phyloP scores from a whole-genome alignment of 2,888 invertebrate genomes.

The Geotrupes spiniger region DNA sequence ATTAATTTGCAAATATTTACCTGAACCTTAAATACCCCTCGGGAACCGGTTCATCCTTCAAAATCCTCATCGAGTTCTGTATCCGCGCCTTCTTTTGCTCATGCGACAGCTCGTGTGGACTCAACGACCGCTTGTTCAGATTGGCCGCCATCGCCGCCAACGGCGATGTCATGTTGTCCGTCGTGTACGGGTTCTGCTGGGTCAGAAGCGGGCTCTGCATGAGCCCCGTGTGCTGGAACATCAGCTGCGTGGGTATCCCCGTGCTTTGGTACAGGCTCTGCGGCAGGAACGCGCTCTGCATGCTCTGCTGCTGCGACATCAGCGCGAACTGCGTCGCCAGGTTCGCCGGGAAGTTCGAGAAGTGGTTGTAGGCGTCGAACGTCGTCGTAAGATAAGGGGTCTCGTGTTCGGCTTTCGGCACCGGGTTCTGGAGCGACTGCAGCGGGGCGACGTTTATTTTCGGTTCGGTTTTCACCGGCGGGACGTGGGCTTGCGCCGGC shows the following conservation, averaged over 20 bases:
- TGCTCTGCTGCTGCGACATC: constrained; percentile 45
- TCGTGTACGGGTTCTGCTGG: constrained; percentile 37
- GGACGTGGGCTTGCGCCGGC: constrained; percentile 35
- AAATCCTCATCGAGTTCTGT: constrained; percentile 68
- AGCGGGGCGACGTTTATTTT: constrained; percentile 49
- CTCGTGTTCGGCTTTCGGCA: constrained; percentile 29
- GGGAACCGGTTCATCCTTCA: constrained; percentile 88
- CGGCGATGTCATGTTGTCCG: constrained; percentile 49
- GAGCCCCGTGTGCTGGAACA: constrained; percentile 46
- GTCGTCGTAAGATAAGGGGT: constrained; percentile 41
- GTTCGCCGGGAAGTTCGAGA: constrained; percentile 47
- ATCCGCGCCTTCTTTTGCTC: constrained; percentile 64
- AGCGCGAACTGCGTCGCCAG: constrained; percentile 48
- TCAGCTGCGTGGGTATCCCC: constrained; percentile 43
- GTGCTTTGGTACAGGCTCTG: constrained; percentile 46
- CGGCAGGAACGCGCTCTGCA: constrained; percentile 45
- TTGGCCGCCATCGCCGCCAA: constrained; percentile 56
- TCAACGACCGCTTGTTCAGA: constrained; percentile 53
- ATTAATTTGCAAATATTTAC: constrained; percentile 40
- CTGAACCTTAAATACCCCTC: constrained; percentile 84
- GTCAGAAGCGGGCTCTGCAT: constrained; percentile 46
- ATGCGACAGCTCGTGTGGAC: constrained; percentile 53
- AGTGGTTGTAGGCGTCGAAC: constrained; percentile 48
- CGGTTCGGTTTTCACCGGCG: constrained; percentile 36
- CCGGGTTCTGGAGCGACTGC: constrained; percentile 43